phyloP scores from a whole-genome alignment of 2,113 vertebrate genomes.

The Pelmatolapia mariae region DNA sequence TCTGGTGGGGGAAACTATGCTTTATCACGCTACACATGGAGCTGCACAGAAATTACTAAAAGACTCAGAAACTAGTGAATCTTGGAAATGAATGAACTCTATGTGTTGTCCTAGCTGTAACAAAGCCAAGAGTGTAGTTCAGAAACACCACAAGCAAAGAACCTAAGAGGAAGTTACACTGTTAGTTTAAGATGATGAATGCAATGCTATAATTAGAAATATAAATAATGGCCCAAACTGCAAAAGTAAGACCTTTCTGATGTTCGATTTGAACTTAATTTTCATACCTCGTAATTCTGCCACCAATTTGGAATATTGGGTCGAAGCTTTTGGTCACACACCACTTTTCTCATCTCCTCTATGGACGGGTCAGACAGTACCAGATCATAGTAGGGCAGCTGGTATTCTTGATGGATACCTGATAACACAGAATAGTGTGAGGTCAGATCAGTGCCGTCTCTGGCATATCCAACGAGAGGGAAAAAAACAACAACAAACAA shows the following conservation, averaged over 20 bases:
- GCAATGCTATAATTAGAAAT: not conserved
- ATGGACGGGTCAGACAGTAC: conserved; percentile 98
- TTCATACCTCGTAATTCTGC: conserved; percentile 95
- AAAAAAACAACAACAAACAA: not conserved
- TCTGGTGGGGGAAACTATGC: not conserved
- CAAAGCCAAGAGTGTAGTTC: not conserved
- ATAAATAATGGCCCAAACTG: not conserved
- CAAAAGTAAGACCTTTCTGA: not conserved
- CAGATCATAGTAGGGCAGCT: conserved; percentile 95
- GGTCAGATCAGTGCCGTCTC: not conserved
- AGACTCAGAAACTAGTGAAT: not conserved
- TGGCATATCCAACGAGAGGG: not conserved
- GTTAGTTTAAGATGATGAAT: not conserved
- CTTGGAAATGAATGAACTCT: not conserved
- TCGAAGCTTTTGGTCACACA: conserved; percentile 93
- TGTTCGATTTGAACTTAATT: not conserved
- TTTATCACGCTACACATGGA: not conserved
- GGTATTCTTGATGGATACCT: conserved; percentile 98
- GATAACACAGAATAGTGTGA: not conserved
- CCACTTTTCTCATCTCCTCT: conserved; percentile 98
- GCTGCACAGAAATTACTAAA: not conserved
- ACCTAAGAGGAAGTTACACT: not conserved
- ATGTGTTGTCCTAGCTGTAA: not conserved
- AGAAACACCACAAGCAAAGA: not conserved
- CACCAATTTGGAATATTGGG: conserved; percentile 99